These are phyloP conservation scores for Stenchaetothrips biformis DNA, from an alignment of 2,888 invertebrate genomes.

Conservation along the genomic window DNA sequence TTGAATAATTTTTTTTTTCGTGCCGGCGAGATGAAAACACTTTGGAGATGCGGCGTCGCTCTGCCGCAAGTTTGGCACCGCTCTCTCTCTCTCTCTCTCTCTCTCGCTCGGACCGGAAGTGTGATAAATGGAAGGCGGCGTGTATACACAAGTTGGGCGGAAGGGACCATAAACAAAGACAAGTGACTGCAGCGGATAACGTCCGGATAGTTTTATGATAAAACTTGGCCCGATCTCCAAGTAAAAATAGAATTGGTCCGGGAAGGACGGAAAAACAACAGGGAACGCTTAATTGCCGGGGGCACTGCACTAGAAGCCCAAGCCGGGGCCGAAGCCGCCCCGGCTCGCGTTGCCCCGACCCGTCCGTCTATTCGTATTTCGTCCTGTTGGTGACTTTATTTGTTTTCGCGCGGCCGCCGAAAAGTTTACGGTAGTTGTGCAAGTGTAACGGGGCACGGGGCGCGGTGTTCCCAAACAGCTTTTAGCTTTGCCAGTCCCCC, in stretches of 20 bases:
- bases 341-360: not conserved
- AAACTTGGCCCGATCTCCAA: too few species aligned
- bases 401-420: not conserved
- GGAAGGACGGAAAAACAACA: too few species aligned
- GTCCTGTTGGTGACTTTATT: not conserved
- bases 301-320: too few species aligned
- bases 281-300: too few species aligned
- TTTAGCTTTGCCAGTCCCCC: not conserved
- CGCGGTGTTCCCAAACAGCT: too few species aligned
- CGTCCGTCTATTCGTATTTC: constrained; percentile 1
- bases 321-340: not conserved
- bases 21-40: not conserved
- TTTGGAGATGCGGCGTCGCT: too few species aligned
- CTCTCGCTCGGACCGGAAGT: not conserved
- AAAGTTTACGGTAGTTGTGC: not conserved
- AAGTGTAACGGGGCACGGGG: not conserved
- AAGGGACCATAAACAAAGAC: too few species aligned
- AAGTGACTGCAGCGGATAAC: too few species aligned
- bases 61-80: not conserved
- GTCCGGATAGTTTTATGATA: too few species aligned
- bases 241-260: too few species aligned
- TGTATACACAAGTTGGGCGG: too few species aligned
- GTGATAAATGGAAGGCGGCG: too few species aligned
- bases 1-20: not conserved
- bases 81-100: not conserved